These are phyloP conservation scores for Lacanobia oleracea DNA, from an alignment of 2,888 invertebrate species.

Conservation along the genomic window DNA sequence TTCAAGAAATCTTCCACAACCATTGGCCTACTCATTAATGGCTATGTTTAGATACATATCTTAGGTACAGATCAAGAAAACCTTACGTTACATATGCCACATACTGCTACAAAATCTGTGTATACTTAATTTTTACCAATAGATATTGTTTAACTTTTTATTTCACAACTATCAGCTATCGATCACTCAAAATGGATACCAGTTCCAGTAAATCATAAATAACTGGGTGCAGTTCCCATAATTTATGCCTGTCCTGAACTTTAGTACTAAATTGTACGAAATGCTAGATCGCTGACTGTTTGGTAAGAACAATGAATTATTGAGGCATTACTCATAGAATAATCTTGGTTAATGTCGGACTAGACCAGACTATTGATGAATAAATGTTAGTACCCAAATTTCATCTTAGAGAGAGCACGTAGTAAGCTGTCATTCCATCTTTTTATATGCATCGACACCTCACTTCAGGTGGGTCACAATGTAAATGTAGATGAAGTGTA, in stretches of 20 bases:
- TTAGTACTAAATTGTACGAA: conserved; percentile 74
- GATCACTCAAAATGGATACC: conserved; percentile 21
- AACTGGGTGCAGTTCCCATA: conserved; percentile 73
- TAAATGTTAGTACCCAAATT: conserved; percentile 20
- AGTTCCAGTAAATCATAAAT: conserved; percentile 69
- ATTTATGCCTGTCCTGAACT: conserved; percentile 82
- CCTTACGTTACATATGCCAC: no score
- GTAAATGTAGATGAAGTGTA: no score
- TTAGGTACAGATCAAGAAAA: background rate
- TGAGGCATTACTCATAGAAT: conserved; percentile 72
- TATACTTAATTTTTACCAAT: background rate
- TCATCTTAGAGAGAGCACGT: no score
- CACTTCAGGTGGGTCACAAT: no score
- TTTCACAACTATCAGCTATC: conserved; percentile 3
- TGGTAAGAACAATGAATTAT: conserved; percentile 78
- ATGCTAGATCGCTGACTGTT: conserved; percentile 76
- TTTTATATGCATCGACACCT: no score
- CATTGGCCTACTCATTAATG: background rate
- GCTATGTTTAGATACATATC: background rate
- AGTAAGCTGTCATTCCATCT: no score
- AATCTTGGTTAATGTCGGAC: conserved; percentile 62
- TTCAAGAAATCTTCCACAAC: background rate
- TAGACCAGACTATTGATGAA: conserved; percentile 42
- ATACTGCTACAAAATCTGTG: no score
- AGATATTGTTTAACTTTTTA: conserved; percentile 8